These are phyloP conservation scores for Pterocles gutturalis DNA, from an alignment of 2,113 vertebrate species.

Conservation along the genomic window DNA sequence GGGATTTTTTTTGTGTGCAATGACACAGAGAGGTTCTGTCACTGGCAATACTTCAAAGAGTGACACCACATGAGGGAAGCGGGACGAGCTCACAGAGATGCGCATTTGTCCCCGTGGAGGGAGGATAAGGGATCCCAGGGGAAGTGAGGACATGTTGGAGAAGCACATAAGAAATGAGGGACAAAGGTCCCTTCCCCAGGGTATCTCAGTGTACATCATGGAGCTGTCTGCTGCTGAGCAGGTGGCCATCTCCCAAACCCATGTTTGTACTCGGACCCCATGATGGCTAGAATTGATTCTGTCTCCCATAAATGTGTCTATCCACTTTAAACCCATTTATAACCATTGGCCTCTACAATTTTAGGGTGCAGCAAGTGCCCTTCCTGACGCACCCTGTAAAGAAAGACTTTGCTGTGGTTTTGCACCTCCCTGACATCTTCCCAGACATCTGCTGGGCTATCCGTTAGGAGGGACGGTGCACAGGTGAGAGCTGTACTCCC, in stretches of 20 bases:
- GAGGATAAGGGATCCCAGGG: background rate
- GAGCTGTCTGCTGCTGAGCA: background rate
- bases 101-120: background rate
- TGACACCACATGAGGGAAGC: background rate
- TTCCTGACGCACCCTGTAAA: background rate
- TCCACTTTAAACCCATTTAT: background rate
- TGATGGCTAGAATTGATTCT: background rate
- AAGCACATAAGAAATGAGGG: background rate
- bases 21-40: background rate
- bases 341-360: background rate
- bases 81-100: background rate
- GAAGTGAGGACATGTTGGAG: accelerated
- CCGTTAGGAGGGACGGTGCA: background rate
- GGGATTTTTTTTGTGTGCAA: background rate
- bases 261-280: background rate
- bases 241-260: background rate
- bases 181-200: background rate
- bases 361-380: background rate
- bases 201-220: background rate
- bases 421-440: background rate
- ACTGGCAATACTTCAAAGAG: background rate
- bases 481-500: background rate
- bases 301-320: background rate
- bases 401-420: background rate
- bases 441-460: background rate